Base-by-base conservation (phyloP, 1,140 invertebrate genomes). In the Diplogasteroides magnus region DNA sequence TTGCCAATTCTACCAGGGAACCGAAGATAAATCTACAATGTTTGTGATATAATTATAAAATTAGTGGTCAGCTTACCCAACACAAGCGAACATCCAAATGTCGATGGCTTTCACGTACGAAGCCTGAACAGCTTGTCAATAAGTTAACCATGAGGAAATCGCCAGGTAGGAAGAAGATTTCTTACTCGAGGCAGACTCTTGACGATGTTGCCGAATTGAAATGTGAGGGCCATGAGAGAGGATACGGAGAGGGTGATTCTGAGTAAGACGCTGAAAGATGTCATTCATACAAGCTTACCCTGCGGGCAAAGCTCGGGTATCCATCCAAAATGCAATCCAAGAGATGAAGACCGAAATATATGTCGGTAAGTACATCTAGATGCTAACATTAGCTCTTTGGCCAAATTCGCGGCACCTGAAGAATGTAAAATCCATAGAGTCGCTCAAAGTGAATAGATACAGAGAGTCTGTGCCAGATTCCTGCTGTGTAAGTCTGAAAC, bases 151-250 rank as follows among this genome's bases (percentile, higher is more conserved):
- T n/a, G n/a, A n/a, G n/a, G n/a, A n/a, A n/a, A n/a, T n/a, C n/a
- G n/a, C n/a, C n/a, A n/a, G n/a, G n/a, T n/a, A n/a, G n/a, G n/a
- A n/a, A n/a, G n/a, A n/a, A n/a, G n/a, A n/a, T 48, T 2, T n/a
- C 61, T 72, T 69, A 71, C 76, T 64, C 75, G 78, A 23, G 81
- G 79, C 48, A 83, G 64, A 31, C 71, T 74, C 32, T 78, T 61
- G n/a, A 83, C 79, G 64, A 81, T 83, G 55, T 76, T 83, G 1
- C 79, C 79, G 70, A 82, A 83, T 69, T 81, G 79, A 71, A 81
- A 81, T 2, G 79, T 81, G 2, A 81, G 68, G n/a, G 79, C 76
- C 79, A 80, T 80, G 3, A 80, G 62, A 1, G 80, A 80, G 48
- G 64, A 72, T 2, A 75, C 74, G 1, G 69, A 70, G 2, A 75